phyloP scores from a whole-genome alignment of 2,113 vertebrate genomes.

The Nymphicus hollandicus region DNA sequence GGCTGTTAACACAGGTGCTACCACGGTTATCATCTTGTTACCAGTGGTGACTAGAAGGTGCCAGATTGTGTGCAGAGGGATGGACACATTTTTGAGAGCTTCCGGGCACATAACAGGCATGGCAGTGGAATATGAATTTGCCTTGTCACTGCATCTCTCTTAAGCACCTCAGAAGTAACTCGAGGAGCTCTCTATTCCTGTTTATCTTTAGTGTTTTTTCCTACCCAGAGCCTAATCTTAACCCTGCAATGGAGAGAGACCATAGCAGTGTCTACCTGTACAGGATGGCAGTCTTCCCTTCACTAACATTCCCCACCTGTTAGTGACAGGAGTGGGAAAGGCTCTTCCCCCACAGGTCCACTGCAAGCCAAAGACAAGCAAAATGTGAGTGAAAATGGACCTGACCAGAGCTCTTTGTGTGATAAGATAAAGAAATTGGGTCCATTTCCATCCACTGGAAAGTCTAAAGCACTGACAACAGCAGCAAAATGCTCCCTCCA shows the following conservation, averaged over 20 bases:
- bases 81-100: not conserved
- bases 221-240: not conserved
- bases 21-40: not conserved
- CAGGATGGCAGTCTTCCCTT: not conserved
- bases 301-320: accelerated
- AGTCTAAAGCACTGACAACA: not conserved
- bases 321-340: not conserved
- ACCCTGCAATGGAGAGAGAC: not conserved
- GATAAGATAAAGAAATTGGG: not conserved
- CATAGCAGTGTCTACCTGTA: not conserved
- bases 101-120: not conserved
- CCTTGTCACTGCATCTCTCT: not conserved
- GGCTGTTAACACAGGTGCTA: not conserved
- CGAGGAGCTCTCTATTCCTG: not conserved
- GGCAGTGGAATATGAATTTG: not conserved
- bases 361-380: not conserved
- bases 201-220: not conserved
- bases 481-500: not conserved
- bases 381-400: accelerated
- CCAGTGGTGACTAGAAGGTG: not conserved
- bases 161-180: not conserved
- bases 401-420: not conserved
- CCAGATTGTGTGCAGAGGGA: not conserved
- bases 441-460: not conserved
- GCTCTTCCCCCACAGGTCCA: not conserved